Conservation (phyloP, 2,797 vertebrate species). For the Neosilurus hyrtlii region DNA sequence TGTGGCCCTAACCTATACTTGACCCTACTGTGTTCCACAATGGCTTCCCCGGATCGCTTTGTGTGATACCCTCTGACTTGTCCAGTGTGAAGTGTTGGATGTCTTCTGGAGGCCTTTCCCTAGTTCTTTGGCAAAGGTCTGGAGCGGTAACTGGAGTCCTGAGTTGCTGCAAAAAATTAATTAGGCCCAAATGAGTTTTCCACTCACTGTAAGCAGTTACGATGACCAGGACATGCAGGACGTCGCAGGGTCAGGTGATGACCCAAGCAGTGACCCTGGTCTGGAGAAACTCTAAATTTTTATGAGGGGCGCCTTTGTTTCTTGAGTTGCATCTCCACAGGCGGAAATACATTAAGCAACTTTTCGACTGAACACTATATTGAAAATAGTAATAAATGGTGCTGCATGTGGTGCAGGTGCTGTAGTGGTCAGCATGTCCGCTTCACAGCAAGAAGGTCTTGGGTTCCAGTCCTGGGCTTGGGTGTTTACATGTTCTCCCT, state of each 20-base stretch:
- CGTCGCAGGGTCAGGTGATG: conserved; percentile 62
- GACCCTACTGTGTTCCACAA: conserved; percentile 81
- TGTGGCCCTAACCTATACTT: conserved; percentile 75
- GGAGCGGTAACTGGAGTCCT: conserved; percentile 81
- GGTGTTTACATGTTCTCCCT: no score
- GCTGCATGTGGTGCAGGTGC: no score
- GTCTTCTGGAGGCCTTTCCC: conserved; percentile 66
- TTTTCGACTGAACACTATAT: not conserved
- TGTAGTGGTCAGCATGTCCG: no score
- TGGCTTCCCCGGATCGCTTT: conserved; percentile 73
- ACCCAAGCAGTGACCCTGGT: conserved; percentile 36
- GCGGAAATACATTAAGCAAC: not conserved
- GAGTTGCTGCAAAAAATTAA: conserved; percentile 72
- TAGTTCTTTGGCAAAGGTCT: conserved; percentile 65
- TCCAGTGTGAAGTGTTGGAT: conserved; percentile 85
- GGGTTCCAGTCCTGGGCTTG: no score
- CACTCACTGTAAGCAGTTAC: conserved; percentile 72
- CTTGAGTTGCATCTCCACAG: not conserved
- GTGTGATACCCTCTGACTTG: conserved; percentile 71
- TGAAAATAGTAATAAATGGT: not conserved
- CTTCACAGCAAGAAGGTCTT: no score
- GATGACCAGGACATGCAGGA: conserved; percentile 65
- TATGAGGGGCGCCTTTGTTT: not conserved
- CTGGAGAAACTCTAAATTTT: conserved; percentile 30
- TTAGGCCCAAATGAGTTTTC: conserved; percentile 93